These are phyloP conservation scores for Thamnaconus septentrionalis DNA, from an alignment of 2,113 vertebrate species.

Conservation along the genomic window DNA sequence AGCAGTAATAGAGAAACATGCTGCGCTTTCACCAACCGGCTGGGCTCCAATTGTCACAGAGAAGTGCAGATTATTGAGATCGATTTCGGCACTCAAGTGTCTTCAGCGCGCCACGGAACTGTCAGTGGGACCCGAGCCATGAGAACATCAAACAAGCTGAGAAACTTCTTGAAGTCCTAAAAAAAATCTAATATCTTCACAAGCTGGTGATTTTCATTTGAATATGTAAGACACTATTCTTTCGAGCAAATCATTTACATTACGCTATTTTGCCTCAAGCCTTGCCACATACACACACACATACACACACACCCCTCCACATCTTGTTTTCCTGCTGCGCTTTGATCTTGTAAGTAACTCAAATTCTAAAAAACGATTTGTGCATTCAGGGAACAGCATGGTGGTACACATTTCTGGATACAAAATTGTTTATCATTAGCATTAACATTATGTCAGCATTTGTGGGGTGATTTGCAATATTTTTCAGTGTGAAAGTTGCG, in stretches of 20 bases:
- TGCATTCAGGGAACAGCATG: constrained; percentile 28
- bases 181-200: constrained; percentile 20
- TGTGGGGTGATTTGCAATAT: no score
- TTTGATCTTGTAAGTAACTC: constrained; percentile 48
- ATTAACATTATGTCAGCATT: not conserved
- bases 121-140: constrained; percentile 9
- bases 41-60: no score
- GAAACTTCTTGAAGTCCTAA: constrained; percentile 5
- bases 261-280: constrained; percentile 16
- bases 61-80: no score
- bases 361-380: constrained; percentile 11
- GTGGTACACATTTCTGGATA: constrained; percentile 1
- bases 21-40: no score
- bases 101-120: not conserved
- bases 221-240: constrained; percentile 22
- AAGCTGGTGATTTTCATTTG: constrained; percentile 18
- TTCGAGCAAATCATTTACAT: constrained; percentile 43
- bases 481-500: constrained; percentile 1
- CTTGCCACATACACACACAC: constrained; percentile 12
- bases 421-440: constrained; percentile 8
- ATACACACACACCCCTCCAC: constrained; percentile 13
- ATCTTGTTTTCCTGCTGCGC: constrained; percentile 42
- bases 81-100: no score
- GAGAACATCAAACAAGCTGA: constrained; percentile 6
- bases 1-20: no score